phyloP scores from a whole-genome alignment of 2,888 invertebrate genomes.

The Strigamia transsilvanica region DNA sequence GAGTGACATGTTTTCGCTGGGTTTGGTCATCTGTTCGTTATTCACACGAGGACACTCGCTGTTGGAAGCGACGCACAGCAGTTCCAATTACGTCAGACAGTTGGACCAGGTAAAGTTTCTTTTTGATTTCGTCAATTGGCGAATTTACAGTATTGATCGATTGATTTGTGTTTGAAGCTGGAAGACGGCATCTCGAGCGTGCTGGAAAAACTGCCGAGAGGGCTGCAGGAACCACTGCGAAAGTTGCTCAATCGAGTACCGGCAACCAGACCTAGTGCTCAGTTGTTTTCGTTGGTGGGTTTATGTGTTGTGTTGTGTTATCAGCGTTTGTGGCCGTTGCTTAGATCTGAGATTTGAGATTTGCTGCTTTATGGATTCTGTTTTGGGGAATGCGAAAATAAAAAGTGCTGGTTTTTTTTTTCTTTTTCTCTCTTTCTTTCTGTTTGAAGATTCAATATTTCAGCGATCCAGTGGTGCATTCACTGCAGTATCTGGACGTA shows the following conservation, averaged over 20 bases:
- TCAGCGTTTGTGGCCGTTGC: background rate
- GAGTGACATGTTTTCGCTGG: constrained; percentile 96
- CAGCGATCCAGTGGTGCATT: constrained; percentile 89
- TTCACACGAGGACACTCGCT: constrained; percentile 90
- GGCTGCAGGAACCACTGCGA: constrained; percentile 84
- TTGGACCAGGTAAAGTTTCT: constrained; percentile 91
- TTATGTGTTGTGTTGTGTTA: no score
- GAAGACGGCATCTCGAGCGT: constrained; percentile 82
- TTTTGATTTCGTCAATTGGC: no score
- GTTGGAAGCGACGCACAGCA: constrained; percentile 89
- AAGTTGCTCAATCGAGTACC: constrained; percentile 84
- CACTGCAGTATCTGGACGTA: constrained; percentile 90
- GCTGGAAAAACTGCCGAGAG: constrained; percentile 80
- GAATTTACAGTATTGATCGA: no score
- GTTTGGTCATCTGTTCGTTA: constrained; percentile 90
- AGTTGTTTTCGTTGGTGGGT: constrained; percentile 77
- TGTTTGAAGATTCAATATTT: constrained; percentile 66
- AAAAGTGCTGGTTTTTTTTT: background rate
- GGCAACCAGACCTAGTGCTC: constrained; percentile 86
- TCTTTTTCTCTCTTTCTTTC: background rate
- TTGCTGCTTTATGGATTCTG: background rate
- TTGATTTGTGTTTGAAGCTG: constrained; percentile 69
- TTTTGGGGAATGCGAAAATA: background rate
- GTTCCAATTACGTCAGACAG: constrained; percentile 87
- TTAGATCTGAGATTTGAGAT: background rate